Evolutionary conservation across 30 jellyfish, hydroid and myxozoan genomes (phyloP).

Genomic region (Rhopilema esculentum): DNA sequence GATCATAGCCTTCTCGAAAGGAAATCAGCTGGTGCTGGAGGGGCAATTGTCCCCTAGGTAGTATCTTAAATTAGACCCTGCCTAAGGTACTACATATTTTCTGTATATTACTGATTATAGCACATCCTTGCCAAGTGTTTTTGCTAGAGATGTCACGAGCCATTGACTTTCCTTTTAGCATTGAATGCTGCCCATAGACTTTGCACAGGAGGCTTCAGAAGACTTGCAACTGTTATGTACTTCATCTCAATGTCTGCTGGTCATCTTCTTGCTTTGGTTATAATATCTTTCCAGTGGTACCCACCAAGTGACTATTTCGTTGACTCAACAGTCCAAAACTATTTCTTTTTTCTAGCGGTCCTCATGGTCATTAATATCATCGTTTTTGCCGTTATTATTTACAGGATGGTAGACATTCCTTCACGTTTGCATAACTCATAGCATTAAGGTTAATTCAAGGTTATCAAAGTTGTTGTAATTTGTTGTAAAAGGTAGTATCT

Average conservation of each 20-base stretch:
- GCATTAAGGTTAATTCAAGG: neutral
- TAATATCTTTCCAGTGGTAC: slow-evolving; percentile 42
- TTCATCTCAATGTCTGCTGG: slow-evolving; percentile 51
- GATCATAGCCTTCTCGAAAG: too few relatives aligned
- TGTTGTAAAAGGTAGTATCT: neutral
- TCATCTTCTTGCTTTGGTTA: slow-evolving; percentile 50
- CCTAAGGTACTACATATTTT: too few relatives aligned
- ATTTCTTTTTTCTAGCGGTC: slow-evolving; percentile 29
- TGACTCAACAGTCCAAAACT: slow-evolving; percentile 5
- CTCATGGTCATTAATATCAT: slow-evolving; percentile 15
- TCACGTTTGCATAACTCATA: slow-evolving; percentile 10
- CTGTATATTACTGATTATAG: too few relatives aligned
- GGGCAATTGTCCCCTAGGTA: too few relatives aligned
- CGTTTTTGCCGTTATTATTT: slow-evolving; percentile 15
- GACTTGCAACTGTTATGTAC: slow-evolving; percentile 53
- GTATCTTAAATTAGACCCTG: too few relatives aligned
- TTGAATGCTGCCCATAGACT: slow-evolving; percentile 51
- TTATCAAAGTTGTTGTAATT: neutral
- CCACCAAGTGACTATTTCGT: slow-evolving; percentile 24
- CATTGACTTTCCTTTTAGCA: slow-evolving; percentile 14
- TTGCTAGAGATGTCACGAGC: neutral
- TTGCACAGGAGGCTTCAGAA: slow-evolving; percentile 48
- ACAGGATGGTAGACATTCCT: slow-evolving; percentile 36
- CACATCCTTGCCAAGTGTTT: too few relatives aligned
- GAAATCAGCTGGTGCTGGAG: too few relatives aligned